Conservation (phyloP, 1,140 invertebrate genomes). For the Episyrphus balteatus region DNA sequence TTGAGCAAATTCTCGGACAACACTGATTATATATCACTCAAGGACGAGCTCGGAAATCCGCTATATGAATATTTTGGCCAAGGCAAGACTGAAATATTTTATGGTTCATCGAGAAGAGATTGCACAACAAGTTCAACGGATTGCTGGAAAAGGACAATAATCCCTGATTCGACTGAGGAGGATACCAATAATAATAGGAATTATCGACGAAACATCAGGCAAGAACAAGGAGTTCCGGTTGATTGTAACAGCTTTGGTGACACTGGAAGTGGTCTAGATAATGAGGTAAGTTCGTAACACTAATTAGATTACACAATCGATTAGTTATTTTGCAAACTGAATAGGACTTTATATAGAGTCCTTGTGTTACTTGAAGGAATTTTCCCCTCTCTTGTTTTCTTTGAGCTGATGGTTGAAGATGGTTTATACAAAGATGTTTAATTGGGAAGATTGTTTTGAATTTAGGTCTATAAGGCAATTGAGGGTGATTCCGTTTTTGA, state of each 20-base stretch:
- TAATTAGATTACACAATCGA: neutral
- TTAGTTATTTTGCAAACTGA: neutral
- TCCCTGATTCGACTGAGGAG: no score
- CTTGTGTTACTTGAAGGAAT: no score
- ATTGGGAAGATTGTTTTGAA: no score
- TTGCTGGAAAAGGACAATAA: neutral
- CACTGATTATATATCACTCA: constrained; percentile 30
- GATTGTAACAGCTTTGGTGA: neutral
- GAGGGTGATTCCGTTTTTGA: no score
- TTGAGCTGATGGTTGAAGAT: no score
- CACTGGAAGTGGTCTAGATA: neutral
- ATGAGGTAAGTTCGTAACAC: neutral
- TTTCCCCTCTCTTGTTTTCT: no score
- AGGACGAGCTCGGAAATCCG: constrained; percentile 11
- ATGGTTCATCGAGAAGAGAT: neutral
- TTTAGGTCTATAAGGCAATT: no score
- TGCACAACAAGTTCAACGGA: no score
- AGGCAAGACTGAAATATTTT: neutral
- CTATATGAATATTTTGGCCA: constrained; percentile 3
- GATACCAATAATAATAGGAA: no score
- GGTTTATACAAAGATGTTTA: no score
- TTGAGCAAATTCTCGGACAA: constrained; percentile 33
- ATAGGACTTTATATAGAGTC: no score
- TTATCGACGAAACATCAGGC: neutral
- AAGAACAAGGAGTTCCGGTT: neutral